A percentile compares a stretch with the other conserved stretches of the same genome.
Evolutionary conservation across 2,888 invertebrate genomes (phyloP).

Genomic region (Druceiella hillmani): DNA sequence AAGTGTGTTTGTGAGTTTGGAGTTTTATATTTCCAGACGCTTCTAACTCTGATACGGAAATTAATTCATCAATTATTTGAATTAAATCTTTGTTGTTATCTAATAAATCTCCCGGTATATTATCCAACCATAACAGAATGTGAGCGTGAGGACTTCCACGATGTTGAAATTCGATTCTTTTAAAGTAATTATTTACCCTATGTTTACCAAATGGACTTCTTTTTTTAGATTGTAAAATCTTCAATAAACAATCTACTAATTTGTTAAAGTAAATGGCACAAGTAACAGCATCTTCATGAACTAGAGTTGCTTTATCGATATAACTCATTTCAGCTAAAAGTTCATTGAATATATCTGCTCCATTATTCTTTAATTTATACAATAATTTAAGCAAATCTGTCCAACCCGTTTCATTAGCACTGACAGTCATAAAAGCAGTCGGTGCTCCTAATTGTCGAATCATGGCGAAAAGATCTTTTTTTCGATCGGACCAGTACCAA

Average conservation of each 20-base stretch:
- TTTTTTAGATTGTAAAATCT: slow-evolving; percentile 15
- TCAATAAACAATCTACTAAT: slow-evolving; percentile 15
- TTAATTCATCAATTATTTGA: slow-evolving; percentile 26
- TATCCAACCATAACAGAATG: slow-evolving; percentile 19
- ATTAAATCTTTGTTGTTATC: slow-evolving; percentile 20
- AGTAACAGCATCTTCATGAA: too few species aligned
- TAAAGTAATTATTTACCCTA: slow-evolving; percentile 18
- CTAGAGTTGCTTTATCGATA: slow-evolving; percentile 17
- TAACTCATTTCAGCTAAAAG: slow-evolving; percentile 12
- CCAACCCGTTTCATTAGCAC: slow-evolving; percentile 29
- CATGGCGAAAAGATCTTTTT: too few species aligned
- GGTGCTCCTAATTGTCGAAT: slow-evolving; percentile 28
- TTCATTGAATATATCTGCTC: slow-evolving; percentile 7
- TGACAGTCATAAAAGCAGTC: slow-evolving; percentile 27
- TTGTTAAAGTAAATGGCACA: slow-evolving; percentile 22
- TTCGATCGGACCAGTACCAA: too few species aligned
- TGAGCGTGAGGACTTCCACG: slow-evolving; percentile 16
- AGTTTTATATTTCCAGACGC: slow-evolving; percentile 28
- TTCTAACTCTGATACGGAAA: slow-evolving; percentile 27
- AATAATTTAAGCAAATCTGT: slow-evolving; percentile 20
- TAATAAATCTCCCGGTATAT: slow-evolving; percentile 25
- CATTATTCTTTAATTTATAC: slow-evolving; percentile 21
- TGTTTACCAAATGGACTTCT: slow-evolving; percentile 18
- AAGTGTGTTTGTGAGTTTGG: slow-evolving; percentile 28
- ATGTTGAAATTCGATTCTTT: slow-evolving; percentile 21